A percentile compares a stretch with the other conserved stretches of the same genome.
Evolutionary conservation across 2,797 vertebrate species (phyloP).

Genomic region (Rhabdophis nuchalis): DNA sequence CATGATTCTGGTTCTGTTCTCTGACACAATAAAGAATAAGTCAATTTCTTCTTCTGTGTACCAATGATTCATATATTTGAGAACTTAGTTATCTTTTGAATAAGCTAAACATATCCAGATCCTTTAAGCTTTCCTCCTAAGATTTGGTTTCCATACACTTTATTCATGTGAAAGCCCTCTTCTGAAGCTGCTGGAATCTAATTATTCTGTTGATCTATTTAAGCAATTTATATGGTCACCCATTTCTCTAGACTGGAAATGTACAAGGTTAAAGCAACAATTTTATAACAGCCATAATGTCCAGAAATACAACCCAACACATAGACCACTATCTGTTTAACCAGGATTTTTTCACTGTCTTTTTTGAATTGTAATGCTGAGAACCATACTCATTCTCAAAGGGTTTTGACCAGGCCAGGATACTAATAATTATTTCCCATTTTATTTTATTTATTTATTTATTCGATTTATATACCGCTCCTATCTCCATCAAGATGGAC

Average conservation of each 20-base stretch:
- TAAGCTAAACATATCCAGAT: not conserved
- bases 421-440: not conserved
- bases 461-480: too few relatives aligned
- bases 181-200: not conserved
- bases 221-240: not conserved
- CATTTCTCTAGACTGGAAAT: not conserved
- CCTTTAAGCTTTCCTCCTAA: not conserved
- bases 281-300: not conserved
- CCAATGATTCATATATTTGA: not conserved
- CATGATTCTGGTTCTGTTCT: not conserved
- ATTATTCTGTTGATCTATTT: not conserved
- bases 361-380: not conserved
- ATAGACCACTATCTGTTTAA: not conserved
- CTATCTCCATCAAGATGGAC: too few relatives aligned
- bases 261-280: not conserved
- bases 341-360: not conserved
- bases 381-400: not conserved
- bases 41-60: not conserved
- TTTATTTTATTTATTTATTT: too few relatives aligned
- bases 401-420: not conserved
- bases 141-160: not conserved
- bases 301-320: not conserved
- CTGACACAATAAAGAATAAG: not conserved
- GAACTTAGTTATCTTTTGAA: not conserved
- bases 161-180: not conserved